phyloP scores from a whole-genome alignment of 2,888 invertebrate genomes.

The Phengaris arion region DNA sequence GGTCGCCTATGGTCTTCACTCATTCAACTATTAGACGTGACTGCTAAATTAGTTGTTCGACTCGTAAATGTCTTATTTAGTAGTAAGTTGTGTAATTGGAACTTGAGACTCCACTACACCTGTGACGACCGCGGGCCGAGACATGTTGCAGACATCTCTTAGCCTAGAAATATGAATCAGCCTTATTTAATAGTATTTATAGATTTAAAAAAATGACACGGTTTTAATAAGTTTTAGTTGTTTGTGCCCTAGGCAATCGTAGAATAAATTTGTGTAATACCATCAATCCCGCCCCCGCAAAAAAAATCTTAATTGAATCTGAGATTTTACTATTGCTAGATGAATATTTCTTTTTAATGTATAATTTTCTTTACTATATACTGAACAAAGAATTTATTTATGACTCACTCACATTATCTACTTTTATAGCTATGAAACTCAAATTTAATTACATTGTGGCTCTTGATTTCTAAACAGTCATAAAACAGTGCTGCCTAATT shows the following conservation, averaged over 20 bases:
- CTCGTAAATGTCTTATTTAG: not conserved
- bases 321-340: not conserved
- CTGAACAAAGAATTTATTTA: not conserved
- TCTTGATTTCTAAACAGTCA: not conserved
- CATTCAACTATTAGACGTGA: constrained; percentile 19
- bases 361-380: not conserved
- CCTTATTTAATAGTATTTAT: constrained; percentile 26
- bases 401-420: not conserved
- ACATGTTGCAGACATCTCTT: not conserved
- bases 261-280: constrained; percentile 21
- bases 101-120: not conserved
- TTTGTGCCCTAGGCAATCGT: constrained; percentile 26
- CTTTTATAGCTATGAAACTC: not conserved
- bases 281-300: not conserved
- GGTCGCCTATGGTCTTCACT: constrained; percentile 30
- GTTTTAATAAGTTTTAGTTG: constrained; percentile 26
- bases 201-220: constrained; percentile 20
- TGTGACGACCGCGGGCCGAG: not conserved
- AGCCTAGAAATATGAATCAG: constrained; percentile 10
- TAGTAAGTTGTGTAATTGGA: not conserved
- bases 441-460: not conserved
- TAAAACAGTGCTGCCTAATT: not conserved
- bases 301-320: not conserved
- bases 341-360: not conserved
- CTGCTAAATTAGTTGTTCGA: constrained; percentile 16